Base-by-base conservation (phyloP, 2,888 invertebrate species). In the Cephus nigrinus region DNA sequence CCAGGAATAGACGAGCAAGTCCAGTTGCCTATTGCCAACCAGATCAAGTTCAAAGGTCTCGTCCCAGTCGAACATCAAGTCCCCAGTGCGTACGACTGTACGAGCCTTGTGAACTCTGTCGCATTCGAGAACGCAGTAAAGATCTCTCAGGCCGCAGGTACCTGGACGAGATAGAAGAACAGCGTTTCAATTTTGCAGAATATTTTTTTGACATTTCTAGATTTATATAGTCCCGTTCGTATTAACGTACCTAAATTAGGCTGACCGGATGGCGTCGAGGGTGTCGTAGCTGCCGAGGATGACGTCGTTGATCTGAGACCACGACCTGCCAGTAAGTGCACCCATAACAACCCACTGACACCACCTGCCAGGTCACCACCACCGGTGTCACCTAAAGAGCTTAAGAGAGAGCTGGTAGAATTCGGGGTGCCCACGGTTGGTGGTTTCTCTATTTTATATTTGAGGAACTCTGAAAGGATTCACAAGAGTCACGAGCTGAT, bases 21-120 rank as follows among this genome's bases (percentile, higher is more conserved):
- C 98, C 84, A 99, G 93, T 91, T 99, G 98, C 86, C 97, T 95
- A 89, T 98, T 98, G 88, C 97, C 97, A 72, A 98, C 98, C 81
- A 99, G 93, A 90, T 99, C 99, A 87, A 99, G 93, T 91, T 99
- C 99, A 90, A 99, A 99, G 30, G 98, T 98, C 92, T 99, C 99
- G 90, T 99, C 98, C 99, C 99, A 99, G 92, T 99, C 98, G 92
- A 99, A 99, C 90, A 98, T 97, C 74, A 98, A 94, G 91, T 98
- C 98, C 4, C 98, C 98, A 1, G 98, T 98, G 78, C 98, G 95
- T 40, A 99, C 98, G 88, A 98, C 98, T 35, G 98, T 99, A 78
- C 99, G 93, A 55, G 98, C 99, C 92, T 98, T 98, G 92, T 99
- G 98, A 74, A 98, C 97, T 79, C 98, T 94, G 92, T 99, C 99